Evolutionary conservation across 2,797 vertebrate species (phyloP), one percentile per base, ranked within the genome.

Genomic region (Discoglossus pictus): DNA sequence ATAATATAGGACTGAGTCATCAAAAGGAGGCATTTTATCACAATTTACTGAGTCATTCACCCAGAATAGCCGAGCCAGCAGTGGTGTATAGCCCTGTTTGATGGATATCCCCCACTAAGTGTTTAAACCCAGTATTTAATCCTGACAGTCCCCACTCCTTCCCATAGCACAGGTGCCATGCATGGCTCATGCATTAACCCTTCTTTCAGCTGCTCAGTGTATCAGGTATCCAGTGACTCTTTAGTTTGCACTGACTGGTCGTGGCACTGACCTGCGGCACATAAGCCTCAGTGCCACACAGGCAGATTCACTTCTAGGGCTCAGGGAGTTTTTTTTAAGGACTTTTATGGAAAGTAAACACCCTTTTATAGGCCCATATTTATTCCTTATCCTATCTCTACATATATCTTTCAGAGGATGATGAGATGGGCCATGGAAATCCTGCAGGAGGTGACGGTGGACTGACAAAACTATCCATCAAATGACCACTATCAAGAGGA

Each of bases 321-420:
- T 62, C 59, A 17, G 16, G 4, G 58, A 69, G 34, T 63, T 50
- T 62, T 70, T 56, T 70, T 70, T 62, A 62, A 70, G 42, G 59
- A 25, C 42, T 70, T 69, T 55, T 63, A 38, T 34, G 10, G 40
- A 55, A 47, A 43, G 51, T 62, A 63, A 70, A 63, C 60, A 63
- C 43, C 34, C 15, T 63, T 63, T n/a, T n/a, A n/a, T n/a, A n/a
- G n/a, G n/a, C n/a, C n/a, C n/a, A n/a, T n/a, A n/a, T n/a, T n/a
- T n/a, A n/a, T n/a, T n/a, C n/a, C n/a, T n/a, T n/a, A n/a, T n/a
- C 39, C 48, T 50, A 59, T 35, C 40, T 63, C 21, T 21, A 21
- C 67, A 61, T 43, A 44, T 59, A 36, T 35, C 35, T 13, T 10
- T 23, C 12, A 55, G 58, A 24, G 10, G 11, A 4, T 9, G 48